A percentile compares a stretch with the other conserved stretches of the same genome.
Evolutionary conservation across 2,113 vertebrate genomes (phyloP).

Genomic region (Petroica traversi): DNA sequence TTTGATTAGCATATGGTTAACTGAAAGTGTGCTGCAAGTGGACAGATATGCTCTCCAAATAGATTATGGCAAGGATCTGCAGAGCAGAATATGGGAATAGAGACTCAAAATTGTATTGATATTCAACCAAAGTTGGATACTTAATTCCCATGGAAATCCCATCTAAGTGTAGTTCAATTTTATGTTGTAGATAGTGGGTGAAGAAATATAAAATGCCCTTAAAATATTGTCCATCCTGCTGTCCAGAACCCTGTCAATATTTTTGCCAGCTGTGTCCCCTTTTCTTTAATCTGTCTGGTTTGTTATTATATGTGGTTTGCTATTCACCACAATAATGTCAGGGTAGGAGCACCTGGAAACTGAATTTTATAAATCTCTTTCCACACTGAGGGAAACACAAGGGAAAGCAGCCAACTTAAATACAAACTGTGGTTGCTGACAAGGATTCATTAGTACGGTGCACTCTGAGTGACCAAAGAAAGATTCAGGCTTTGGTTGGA

Average conservation of each 20-base stretch:
- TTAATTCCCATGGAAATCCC: not conserved
- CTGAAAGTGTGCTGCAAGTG: not conserved
- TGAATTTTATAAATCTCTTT: not conserved
- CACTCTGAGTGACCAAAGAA: not conserved
- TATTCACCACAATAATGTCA: not conserved
- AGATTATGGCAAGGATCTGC: not conserved
- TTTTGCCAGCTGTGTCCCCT: not conserved
- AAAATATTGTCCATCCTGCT: not conserved
- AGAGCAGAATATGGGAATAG: not conserved
- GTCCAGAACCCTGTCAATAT: not conserved
- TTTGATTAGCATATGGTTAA: not conserved
- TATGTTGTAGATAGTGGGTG: not conserved
- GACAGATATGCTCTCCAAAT: not conserved
- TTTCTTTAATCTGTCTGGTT: not conserved
- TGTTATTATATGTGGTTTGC: not conserved
- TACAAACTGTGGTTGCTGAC: not conserved
- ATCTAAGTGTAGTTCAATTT: not conserved
- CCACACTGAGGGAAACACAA: not conserved
- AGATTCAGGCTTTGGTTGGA: not conserved
- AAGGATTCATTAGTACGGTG: not conserved
- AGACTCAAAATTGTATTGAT: not conserved
- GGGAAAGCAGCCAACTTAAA: not conserved
- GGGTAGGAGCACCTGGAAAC: not conserved
- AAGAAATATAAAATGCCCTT: not conserved
- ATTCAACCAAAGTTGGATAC: not conserved